A percentile compares a stretch with the other conserved stretches of the same genome.
Conservation (phyloP, 2,888 invertebrate species). For the Microctonus hyperodae region DNA sequence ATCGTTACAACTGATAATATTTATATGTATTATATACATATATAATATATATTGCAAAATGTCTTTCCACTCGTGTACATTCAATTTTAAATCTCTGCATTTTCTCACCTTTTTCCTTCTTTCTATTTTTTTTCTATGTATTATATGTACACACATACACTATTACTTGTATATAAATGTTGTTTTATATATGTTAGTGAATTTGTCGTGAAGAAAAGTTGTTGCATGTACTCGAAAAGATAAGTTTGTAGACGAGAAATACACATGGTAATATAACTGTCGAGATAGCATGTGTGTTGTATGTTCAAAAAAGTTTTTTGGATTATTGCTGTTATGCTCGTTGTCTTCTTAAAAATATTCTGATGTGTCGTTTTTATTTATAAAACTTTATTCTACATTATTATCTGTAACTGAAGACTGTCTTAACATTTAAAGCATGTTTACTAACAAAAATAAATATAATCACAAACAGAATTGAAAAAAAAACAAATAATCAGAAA, state of each 20-base stretch:
- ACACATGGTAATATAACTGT: not conserved
- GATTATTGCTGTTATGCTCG: conserved; percentile 33
- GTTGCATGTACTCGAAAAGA: conserved; percentile 34
- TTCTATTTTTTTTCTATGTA: not conserved
- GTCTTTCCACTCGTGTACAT: too few species aligned
- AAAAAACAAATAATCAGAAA: too few species aligned
- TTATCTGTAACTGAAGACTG: conserved; percentile 26
- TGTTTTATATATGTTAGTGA: conserved; percentile 4
- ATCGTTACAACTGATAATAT: too few species aligned
- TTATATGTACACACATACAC: not conserved
- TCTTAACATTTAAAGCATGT: conserved; percentile 17
- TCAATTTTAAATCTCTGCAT: too few species aligned
- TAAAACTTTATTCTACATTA: not conserved
- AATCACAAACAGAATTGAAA: too few species aligned
- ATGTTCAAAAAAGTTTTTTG: conserved; percentile 33
- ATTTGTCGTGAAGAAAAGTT: conserved; percentile 38
- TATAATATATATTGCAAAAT: too few species aligned
- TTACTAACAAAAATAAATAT: not conserved
- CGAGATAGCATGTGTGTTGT: not conserved
- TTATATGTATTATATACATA: too few species aligned
- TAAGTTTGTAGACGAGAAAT: conserved; percentile 35
- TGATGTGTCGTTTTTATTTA: not conserved
- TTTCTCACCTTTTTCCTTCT: too few species aligned
- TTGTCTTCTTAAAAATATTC: conserved; percentile 22
- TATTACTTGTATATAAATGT: not conserved